These are phyloP conservation scores for Aspidoscelis tigris DNA, from an alignment of 2,113 vertebrate genomes.

Conservation along the genomic window DNA sequence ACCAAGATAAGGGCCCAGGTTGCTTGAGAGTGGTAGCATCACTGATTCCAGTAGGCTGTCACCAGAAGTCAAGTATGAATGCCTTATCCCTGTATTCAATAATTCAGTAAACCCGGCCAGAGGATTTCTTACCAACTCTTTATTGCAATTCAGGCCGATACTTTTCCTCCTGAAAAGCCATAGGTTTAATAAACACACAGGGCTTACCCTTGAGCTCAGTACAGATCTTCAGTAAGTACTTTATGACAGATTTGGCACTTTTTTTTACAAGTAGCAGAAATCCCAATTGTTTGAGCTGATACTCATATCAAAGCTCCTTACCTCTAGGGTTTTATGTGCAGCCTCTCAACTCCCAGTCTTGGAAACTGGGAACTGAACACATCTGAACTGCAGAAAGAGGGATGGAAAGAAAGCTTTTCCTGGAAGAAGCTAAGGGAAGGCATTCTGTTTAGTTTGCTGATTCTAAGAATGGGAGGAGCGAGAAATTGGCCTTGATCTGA, in stretches of 20 bases:
- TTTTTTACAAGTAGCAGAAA: slow-evolving; percentile 56
- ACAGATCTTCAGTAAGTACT: slow-evolving; percentile 59
- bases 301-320: slow-evolving; percentile 48
- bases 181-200: slow-evolving; percentile 42
- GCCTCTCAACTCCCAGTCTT: slow-evolving; percentile 15
- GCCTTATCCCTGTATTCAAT: slow-evolving; percentile 40
- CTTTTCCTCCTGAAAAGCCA: slow-evolving; percentile 43
- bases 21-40: neutral
- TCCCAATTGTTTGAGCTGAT: slow-evolving; percentile 38
- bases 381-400: neutral
- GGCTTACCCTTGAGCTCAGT: slow-evolving; percentile 57
- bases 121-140: slow-evolving; percentile 37
- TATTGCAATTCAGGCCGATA: slow-evolving; percentile 44
- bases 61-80: neutral
- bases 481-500: neutral
- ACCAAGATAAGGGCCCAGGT: neutral
- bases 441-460: slow-evolving; percentile 8
- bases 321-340: slow-evolving; percentile 40
- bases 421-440: slow-evolving; percentile 9
- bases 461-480: neutral
- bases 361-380: neutral
- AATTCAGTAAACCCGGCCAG: slow-evolving; percentile 46
- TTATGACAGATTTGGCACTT: slow-evolving; percentile 52
- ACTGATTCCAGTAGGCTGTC: accelerated
- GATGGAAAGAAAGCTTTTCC: neutral